Evolutionary conservation across 2,888 invertebrate genomes (phyloP), one percentile per base, ranked within the genome.

Genomic region (Allophyes oxyacanthae): DNA sequence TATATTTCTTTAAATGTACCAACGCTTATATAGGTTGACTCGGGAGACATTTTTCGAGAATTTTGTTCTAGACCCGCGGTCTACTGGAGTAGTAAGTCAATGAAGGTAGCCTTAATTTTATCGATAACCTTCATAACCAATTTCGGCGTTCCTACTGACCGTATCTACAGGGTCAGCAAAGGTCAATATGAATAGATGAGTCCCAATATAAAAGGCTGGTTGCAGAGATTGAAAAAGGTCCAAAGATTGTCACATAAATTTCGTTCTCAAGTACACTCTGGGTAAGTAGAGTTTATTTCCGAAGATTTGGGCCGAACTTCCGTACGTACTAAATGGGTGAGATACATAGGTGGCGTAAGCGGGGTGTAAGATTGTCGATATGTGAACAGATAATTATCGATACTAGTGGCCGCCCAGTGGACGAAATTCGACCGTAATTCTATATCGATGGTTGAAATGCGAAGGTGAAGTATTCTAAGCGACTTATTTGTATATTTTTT

Each of bases 281-380:
- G 86, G 85, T 88, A 89, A 90, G 86, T 86, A 86, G 78, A 86
- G 88, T 90, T 88, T 89, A 91, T 89, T 89, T 86, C 84, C 82
- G 76, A 85, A 89, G 89, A 90, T 89, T 90, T 88, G 77, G 85
- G 81, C 79, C 72, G 70, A 80, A 88, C 81, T 86, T 88, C 76
- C 73, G 74, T 80, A 78, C 77, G 77, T 78, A 77, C 70, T 75
- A 75, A 77, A 78, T 45, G 68, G 65, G 54, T 66, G 60, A 67
- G 48, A 58, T 52, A 72, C 71, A 72, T 63, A 68, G 65, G 58
- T 70, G 58, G 52, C 51, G 55, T 52, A 53, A 71, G 52, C 30
- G 44, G 44, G 28, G 33, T 30, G 36, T 54, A 36, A 26, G 7
- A n/a, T 32, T 32, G 6, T 52, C 46, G 44, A 56, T 51, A 50